Evolutionary conservation across 2,113 vertebrate species (phyloP), one percentile per base, ranked within the genome.

Genomic region (Sprattus sprattus): DNA sequence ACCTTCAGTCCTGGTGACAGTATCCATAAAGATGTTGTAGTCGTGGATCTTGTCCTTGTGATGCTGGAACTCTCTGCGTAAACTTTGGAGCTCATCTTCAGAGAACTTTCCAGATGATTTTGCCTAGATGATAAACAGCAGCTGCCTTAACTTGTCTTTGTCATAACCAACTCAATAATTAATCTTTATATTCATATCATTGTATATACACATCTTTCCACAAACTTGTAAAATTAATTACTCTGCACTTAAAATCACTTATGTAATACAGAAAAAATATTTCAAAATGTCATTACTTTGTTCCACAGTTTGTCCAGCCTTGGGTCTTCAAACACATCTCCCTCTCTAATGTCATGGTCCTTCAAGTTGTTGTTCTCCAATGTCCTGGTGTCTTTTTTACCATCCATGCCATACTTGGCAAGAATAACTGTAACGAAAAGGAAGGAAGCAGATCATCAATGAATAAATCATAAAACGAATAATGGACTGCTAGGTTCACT

Each of bases 231-330:
- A 39, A 39, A 39, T 39, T 1, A 39, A 39, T 39, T 39, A 39
- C 1, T 39, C 39, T 49, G 47, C 9, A 49, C 2, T 49, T 11
- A 39, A 49, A 49, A 10, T 49, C 13, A 49, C 13, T 10, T 9
- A 49, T 49, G 47, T 49, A 49, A 49, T 11, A 49, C 47, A 49
- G 9, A 49, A 49, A 49, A 60, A 60, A 4, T 22, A 20, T 20
- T 60, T 54, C 3, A 60, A 71, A 71, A 32, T 11, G n/a, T 10
- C 10, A 71, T 71, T 86, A 98, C 98, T 96, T 98, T 98, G 93
- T 97, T 98, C 98, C 98, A 99, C 49, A 99, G 92, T 90, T 99
- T 99, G 88, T 98, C 97, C 89, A 99, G 93, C 86, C 96, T 93
- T 52, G 98, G 98, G 89, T 99, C 98, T 4, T 96, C 96, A 87